phyloP scores from a whole-genome alignment of 2,797 vertebrate species.

The Varecia variegata region DNA sequence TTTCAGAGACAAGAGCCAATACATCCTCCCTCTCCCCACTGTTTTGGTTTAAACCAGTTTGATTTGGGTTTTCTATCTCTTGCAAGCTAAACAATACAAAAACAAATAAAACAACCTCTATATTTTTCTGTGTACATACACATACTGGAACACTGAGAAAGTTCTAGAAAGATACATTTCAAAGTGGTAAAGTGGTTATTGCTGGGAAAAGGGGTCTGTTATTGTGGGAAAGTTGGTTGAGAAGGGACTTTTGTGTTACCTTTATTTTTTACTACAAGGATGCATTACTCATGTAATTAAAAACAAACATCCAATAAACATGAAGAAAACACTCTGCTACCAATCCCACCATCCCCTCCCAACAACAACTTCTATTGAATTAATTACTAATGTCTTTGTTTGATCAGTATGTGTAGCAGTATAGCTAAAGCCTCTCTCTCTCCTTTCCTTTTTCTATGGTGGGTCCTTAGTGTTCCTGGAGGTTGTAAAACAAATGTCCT shows the following conservation, averaged over 20 bases:
- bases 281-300: not conserved
- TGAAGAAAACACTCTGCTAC: not conserved
- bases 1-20: not conserved
- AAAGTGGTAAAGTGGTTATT: not conserved
- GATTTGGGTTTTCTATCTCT: not conserved
- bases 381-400: not conserved
- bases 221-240: not conserved
- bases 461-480: not conserved
- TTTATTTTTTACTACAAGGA: not conserved
- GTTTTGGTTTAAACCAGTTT: slow-evolving; percentile 8
- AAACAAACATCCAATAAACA: not conserved
- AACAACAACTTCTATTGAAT: not conserved
- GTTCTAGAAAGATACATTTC: not conserved
- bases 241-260: not conserved
- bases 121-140: not conserved
- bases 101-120: not conserved
- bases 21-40: not conserved
- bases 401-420: not conserved
- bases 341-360: not conserved
- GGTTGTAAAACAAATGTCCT: slow-evolving; percentile 5
- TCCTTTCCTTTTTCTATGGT: not conserved
- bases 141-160: not conserved
- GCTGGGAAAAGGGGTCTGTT: not conserved
- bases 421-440: not conserved
- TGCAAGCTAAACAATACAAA: not conserved